Percentiles rank a stretch among this genome's conserved stretches.
These are phyloP conservation scores for Automeris io DNA, from an alignment of 2,888 invertebrate species.

Conservation along the genomic window DNA sequence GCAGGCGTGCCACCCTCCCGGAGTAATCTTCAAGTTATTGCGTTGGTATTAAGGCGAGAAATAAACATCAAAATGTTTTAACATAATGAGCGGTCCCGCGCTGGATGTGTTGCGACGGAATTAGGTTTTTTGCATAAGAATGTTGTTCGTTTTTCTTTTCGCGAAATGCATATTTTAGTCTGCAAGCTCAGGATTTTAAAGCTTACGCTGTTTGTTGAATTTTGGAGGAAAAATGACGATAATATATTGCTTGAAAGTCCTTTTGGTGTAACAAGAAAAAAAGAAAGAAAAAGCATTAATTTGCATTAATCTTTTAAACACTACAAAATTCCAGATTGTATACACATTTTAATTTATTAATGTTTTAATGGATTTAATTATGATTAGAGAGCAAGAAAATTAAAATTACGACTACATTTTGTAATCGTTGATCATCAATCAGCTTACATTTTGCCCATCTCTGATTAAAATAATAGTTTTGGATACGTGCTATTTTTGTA, in stretches of 20 bases:
- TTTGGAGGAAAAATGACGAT: background rate
- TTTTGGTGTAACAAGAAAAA: too few relatives aligned
- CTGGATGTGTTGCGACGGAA: slow-evolving; percentile 22
- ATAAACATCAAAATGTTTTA: slow-evolving; percentile 45
- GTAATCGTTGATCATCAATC: too few relatives aligned
- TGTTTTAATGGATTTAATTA: too few relatives aligned
- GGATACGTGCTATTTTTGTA: too few relatives aligned
- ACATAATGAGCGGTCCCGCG: slow-evolving; percentile 30
- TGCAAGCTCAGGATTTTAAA: background rate
- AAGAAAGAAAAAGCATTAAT: too few relatives aligned
- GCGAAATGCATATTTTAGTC: background rate
- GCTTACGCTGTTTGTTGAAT: background rate
- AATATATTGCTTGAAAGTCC: background rate
- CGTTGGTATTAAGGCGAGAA: slow-evolving; percentile 44
- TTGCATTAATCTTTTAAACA: too few relatives aligned
- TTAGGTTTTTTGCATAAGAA: slow-evolving; percentile 21
- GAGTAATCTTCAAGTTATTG: slow-evolving; percentile 48
- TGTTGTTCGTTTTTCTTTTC: slow-evolving; percentile 2
- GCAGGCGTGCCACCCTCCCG: slow-evolving; percentile 22
- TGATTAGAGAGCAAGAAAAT: too few relatives aligned
- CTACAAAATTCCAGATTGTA: too few relatives aligned
- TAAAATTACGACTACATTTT: too few relatives aligned
- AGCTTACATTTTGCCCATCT: too few relatives aligned
- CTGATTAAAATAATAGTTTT: too few relatives aligned
- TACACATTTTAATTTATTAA: too few relatives aligned